Conservation (phyloP, 92 coral and sea anemone species). For the Phenganax subtilis region DNA sequence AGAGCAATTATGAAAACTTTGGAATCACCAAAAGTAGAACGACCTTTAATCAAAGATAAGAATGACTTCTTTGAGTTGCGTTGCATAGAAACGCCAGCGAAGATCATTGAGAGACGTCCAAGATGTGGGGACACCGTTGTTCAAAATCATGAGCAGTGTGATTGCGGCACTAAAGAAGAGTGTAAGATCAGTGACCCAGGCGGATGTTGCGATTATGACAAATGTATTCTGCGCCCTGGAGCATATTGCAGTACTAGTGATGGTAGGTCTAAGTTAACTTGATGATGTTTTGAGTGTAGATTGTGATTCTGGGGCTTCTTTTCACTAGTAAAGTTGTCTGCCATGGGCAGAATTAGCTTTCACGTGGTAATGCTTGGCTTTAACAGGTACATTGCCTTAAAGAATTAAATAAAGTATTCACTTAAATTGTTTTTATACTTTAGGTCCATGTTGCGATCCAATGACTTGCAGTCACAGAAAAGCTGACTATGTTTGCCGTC, state of each 20-base stretch:
- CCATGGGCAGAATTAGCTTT: too few relatives aligned
- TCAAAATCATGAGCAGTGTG: slow-evolving; percentile 72
- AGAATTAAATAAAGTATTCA: neutral
- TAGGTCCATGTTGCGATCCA: slow-evolving; percentile 37
- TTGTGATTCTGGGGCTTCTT: neutral
- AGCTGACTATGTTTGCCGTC: slow-evolving; percentile 49
- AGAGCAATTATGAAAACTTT: slow-evolving; percentile 11
- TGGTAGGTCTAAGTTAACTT: slow-evolving; percentile 19
- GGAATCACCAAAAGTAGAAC: neutral
- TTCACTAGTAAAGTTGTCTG: too few relatives aligned
- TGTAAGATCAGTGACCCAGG: slow-evolving; percentile 53
- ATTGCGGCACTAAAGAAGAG: slow-evolving; percentile 68
- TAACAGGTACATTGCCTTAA: neutral
- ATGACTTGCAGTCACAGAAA: slow-evolving; percentile 36
- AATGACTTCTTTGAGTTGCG: neutral
- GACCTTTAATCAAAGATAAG: slow-evolving; percentile 11
- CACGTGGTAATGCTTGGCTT: neutral
- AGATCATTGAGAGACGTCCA: slow-evolving; percentile 18
- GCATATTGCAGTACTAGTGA: slow-evolving; percentile 28
- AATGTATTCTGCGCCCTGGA: slow-evolving; percentile 27
- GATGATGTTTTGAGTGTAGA: neutral
- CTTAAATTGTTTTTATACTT: neutral
- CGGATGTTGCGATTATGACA: slow-evolving; percentile 62
- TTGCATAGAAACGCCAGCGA: slow-evolving; percentile 17
- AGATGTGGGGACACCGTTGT: slow-evolving; percentile 73